Conservation (phyloP, 2,113 vertebrate species). For the Hypocryptadius cinnamomeus region DNA sequence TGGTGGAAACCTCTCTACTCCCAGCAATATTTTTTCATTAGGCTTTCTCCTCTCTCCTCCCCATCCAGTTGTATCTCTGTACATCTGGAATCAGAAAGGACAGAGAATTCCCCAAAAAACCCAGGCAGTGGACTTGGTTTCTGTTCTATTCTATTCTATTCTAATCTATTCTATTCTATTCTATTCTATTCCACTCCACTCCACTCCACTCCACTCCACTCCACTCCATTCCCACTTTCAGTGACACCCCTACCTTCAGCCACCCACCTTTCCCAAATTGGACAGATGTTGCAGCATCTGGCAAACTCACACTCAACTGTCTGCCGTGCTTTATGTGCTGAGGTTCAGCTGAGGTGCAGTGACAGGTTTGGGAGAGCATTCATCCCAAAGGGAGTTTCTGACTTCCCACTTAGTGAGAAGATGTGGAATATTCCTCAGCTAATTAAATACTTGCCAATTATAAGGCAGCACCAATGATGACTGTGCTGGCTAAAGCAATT, state of each 20-base stretch:
- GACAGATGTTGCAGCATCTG: constrained; percentile 44
- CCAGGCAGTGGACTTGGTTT: not conserved
- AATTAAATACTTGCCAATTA: constrained; percentile 48
- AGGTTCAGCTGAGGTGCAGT: not conserved
- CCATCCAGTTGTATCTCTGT: not conserved
- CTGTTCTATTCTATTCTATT: not conserved
- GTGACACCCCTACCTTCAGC: not conserved
- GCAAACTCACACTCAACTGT: not conserved
- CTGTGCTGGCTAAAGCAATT: not conserved
- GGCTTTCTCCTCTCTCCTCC: not conserved
- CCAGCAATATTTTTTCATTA: not conserved
- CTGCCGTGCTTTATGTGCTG: not conserved
- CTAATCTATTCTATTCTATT: not conserved
- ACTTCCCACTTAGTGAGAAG: not conserved
- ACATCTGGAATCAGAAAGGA: not conserved
- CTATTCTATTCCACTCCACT: accelerated
- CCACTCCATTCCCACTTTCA: not conserved
- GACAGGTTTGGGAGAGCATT: not conserved
- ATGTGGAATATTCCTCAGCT: not conserved
- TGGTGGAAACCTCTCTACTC: not conserved
- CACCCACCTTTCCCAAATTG: not conserved
- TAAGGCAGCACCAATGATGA: not conserved
- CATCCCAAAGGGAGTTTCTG: not conserved
- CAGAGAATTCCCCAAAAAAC: not conserved
- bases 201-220: accelerated